A percentile compares a stretch with the other conserved stretches of the same genome.
Conservation (phyloP, 2,797 vertebrate species). For the Furcifer pardalis region DNA sequence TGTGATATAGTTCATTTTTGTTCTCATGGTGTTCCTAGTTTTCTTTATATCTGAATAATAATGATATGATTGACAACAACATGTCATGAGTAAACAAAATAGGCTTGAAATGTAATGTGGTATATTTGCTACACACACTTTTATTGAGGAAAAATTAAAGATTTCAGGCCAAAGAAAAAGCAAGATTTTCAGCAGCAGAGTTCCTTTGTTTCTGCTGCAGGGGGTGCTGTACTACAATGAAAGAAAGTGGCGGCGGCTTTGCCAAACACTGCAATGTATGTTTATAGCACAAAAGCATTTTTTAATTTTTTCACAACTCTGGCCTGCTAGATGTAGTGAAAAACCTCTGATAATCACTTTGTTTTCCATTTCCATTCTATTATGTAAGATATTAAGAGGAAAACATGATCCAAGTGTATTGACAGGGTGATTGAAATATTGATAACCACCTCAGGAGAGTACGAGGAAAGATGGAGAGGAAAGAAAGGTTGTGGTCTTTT, state of each 20-base stretch:
- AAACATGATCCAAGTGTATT: neutral
- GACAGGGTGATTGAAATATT: neutral
- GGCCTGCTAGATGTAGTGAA: neutral
- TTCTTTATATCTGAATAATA: neutral
- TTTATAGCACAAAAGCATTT: neutral
- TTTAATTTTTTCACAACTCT: neutral
- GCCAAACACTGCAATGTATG: rapidly evolving
- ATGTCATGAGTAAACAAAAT: neutral
- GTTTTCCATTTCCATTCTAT: neutral
- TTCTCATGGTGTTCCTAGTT: neutral
- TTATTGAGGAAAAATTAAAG: neutral
- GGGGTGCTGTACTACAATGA: slow-evolving; percentile 69
- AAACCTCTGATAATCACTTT: neutral
- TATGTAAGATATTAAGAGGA: neutral
- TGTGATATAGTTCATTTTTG: neutral
- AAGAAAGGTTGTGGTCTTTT: neutral
- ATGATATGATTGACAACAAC: neutral
- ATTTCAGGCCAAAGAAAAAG: neutral
- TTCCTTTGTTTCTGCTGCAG: slow-evolving; percentile 57
- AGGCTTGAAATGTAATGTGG: neutral
- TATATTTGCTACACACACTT: neutral
- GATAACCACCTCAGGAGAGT: neutral
- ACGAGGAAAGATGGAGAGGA: neutral
- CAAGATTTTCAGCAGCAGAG: slow-evolving; percentile 2
- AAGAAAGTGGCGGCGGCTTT: slow-evolving; percentile 27